A percentile compares a stretch with the other conserved stretches of the same genome.
Evolutionary conservation across 1,140 invertebrate genomes (phyloP).

Genomic region (Atta colombica): DNA sequence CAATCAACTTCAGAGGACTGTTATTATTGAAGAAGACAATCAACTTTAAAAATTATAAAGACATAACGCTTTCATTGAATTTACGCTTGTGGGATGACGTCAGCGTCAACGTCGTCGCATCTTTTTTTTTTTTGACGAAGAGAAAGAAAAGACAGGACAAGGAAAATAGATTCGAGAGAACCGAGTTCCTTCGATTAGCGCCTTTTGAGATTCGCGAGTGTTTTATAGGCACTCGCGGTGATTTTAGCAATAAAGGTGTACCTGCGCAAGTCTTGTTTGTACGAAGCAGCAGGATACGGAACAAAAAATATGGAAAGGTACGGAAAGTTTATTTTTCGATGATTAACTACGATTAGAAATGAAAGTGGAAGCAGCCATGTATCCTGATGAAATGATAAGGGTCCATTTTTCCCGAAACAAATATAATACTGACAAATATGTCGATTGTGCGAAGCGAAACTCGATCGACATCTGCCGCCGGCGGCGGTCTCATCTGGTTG

Average conservation of each 20-base stretch:
- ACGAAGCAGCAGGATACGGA: constrained; percentile 5
- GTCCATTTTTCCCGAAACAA: constrained; percentile 81
- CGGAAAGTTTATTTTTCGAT: constrained; percentile 57
- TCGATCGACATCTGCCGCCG: constrained; percentile 80
- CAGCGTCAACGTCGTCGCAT: neutral
- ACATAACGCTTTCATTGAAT: constrained; percentile 19
- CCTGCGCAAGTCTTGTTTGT: constrained; percentile 60
- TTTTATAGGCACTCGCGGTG: constrained; percentile 18
- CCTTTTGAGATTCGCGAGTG: constrained; percentile 40
- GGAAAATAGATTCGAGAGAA: constrained; percentile 39
- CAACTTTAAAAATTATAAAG: constrained; percentile 30
- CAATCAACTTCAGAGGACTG: constrained; percentile 66
- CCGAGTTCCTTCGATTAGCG: constrained; percentile 34
- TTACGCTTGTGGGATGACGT: constrained; percentile 15
- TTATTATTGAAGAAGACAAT: constrained; percentile 42
- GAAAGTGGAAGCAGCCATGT: constrained; percentile 7
- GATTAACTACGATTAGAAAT: constrained; percentile 10
- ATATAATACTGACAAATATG: constrained; percentile 18
- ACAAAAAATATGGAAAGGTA: constrained; percentile 1
- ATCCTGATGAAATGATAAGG: constrained; percentile 70
- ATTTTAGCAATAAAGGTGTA: constrained; percentile 81
- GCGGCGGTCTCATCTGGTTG: constrained; percentile 79
- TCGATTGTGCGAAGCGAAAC: constrained; percentile 64
- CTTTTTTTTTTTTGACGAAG: neutral
- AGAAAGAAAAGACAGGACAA: constrained; percentile 31